Conservation (phyloP, 1,140 invertebrate genomes). For the Agrypnia vestita region DNA sequence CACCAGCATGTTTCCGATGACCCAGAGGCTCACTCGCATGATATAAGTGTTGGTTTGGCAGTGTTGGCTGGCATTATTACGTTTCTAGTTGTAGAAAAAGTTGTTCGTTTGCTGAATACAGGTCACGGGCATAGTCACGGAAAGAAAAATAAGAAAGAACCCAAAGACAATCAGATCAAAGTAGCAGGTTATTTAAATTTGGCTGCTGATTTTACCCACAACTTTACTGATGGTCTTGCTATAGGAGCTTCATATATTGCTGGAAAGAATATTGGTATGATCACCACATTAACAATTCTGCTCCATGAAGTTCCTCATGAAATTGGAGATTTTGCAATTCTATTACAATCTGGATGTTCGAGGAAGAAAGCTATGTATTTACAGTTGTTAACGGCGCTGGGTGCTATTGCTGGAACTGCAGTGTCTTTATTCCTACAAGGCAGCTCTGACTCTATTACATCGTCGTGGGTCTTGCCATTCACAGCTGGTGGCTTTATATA, state of each 20-base stretch:
- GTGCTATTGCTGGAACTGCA: conserved; percentile 92
- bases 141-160: conserved; percentile 68
- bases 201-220: conserved; percentile 96
- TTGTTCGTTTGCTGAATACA: conserved; percentile 91
- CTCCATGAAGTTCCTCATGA: conserved; percentile 98
- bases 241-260: conserved; percentile 97
- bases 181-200: conserved; percentile 95
- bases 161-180: conserved; percentile 82
- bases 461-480: conserved; percentile 92
- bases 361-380: conserved; percentile 93
- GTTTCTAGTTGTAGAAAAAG: conserved; percentile 95
- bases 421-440: conserved; percentile 88
- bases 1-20: conserved; percentile 55
- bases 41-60: conserved; percentile 91
- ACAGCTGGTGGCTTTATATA: conserved; percentile 99
- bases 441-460: conserved; percentile 81
- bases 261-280: conserved; percentile 84
- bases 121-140: conserved; percentile 77
- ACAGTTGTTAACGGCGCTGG: conserved; percentile 94
- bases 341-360: conserved; percentile 94
- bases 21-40: conserved; percentile 76
- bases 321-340: conserved; percentile 98
- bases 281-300: conserved; percentile 95
- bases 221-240: conserved; percentile 97
- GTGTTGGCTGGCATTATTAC: conserved; percentile 92